Percentiles rank a stretch among this genome's conserved stretches.
Evolutionary conservation across 2,113 vertebrate genomes (phyloP).

Genomic region (Rhineura floridana): DNA sequence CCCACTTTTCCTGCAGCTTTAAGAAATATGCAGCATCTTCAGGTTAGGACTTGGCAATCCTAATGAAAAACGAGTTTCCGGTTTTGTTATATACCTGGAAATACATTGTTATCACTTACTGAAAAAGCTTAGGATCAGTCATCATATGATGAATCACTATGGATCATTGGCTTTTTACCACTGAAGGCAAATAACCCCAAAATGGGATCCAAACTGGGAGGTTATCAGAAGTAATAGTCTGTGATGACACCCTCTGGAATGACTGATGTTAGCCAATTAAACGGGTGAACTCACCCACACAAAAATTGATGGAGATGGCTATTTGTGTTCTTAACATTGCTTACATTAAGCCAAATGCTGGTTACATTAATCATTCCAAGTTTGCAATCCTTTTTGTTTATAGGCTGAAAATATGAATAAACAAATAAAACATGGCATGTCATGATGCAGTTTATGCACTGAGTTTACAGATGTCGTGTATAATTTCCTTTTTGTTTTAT

Average conservation of each 20-base stretch:
- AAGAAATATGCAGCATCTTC: background rate
- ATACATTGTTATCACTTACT: constrained; percentile 2
- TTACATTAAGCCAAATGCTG: constrained; percentile 17
- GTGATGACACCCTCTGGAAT: constrained; percentile 2
- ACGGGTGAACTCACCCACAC: background rate
- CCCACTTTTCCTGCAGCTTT: background rate
- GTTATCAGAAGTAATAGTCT: constrained; percentile 24
- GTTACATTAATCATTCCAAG: constrained; percentile 14
- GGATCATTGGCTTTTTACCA: background rate
- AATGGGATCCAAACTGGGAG: background rate
- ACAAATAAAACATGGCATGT: background rate
- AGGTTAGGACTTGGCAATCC: background rate
- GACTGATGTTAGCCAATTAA: constrained; percentile 23
- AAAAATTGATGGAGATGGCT: constrained; percentile 14
- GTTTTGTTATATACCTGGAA: background rate
- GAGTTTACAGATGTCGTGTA: background rate
- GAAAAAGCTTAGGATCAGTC: constrained; percentile 2
- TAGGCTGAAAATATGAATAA: background rate
- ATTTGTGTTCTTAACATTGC: constrained; percentile 21
- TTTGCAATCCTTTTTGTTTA: background rate
- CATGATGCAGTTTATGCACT: constrained; percentile 10
- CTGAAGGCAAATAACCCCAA: background rate
- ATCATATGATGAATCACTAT: background rate
- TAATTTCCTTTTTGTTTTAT: constrained; percentile 26
- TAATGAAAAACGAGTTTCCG: background rate